Base-by-base conservation (phyloP, 2,888 invertebrate species). In the Cephus runcator region DNA sequence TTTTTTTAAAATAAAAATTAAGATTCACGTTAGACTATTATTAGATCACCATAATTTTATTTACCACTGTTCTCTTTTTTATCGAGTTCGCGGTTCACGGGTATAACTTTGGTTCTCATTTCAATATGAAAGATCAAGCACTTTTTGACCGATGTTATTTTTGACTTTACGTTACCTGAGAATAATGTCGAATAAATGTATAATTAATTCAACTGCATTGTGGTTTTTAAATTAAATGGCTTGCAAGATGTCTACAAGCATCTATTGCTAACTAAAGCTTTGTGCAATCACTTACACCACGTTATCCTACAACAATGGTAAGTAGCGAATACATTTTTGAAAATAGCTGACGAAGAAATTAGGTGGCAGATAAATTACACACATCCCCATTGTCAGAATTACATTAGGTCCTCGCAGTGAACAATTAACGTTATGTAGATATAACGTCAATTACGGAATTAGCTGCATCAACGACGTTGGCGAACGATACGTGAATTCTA, bases 111-210 rank as follows among this genome's bases (percentile, higher is more conserved):
- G 69, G 15, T 73, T 4, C 31, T 30, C 34, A 69, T 35, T 68
- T 34, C 69, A 69, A 36, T 31, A 40, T 73, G 40, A 34, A n/a
- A 15, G 15, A 23, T 75, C 12, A 68, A 71, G 11, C 74, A 74
- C 56, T 77, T 36, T 73, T 12, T 34, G 76, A 34, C 3, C 40
- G 34, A 73, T 34, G 69, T 12, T 15, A 69, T 73, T 73, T 71
- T 74, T 68, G 71, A 71, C 34, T 56, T 73, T 68, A 35, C 56
- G 34, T 68, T 30, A 76, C 40, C 69, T 76, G 40, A 76, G 34
- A 33, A 73, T 40, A 34, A 30, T 40, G 34, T 12, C 73, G 73
- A 73, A 56, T 56, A 56, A 56, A 56, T 15, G 15, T 56, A 56
- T 40, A 23, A 23, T 9, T 56, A 23, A 56, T 56, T 23, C 56